These are phyloP conservation scores for Pygoscelis antarcticus DNA, from an alignment of 2,113 vertebrate species.

Conservation along the genomic window DNA sequence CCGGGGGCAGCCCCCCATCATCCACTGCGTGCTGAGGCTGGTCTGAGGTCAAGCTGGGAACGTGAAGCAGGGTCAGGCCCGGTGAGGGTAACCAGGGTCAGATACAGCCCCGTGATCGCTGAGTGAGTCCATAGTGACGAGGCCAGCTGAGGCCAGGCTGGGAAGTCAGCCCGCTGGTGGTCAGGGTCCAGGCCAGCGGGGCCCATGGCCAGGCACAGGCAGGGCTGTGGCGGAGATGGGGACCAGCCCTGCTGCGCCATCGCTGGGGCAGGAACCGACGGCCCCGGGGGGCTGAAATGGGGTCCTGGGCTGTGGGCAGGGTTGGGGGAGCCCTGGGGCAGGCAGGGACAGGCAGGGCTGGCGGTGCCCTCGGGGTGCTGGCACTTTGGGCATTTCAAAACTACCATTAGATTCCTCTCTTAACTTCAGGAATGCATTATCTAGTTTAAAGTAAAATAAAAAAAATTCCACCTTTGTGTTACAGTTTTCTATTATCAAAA, in stretches of 20 bases:
- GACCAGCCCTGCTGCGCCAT: accelerated
- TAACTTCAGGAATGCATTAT: background rate
- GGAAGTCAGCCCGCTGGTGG: background rate
- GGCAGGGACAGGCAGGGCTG: background rate
- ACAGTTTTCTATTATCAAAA: background rate
- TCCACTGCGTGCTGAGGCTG: accelerated
- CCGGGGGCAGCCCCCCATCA: accelerated
- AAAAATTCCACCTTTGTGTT: background rate
- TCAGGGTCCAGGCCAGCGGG: background rate
- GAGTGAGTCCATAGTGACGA: accelerated
- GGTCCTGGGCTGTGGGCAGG: background rate
- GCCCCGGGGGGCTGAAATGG: background rate
- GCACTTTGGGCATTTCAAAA: background rate
- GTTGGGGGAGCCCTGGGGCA: background rate
- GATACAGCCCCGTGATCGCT: accelerated
- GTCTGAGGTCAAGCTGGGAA: background rate
- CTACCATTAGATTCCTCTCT: background rate
- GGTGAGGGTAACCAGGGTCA: background rate
- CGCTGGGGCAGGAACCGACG: background rate
- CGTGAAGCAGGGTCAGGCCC: accelerated
- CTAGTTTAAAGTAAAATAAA: background rate
- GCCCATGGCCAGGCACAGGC: background rate
- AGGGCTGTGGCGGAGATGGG: background rate
- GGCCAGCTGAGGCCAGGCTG: background rate
- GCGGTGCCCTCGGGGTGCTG: background rate